phyloP scores from a whole-genome alignment of 2,888 invertebrate genomes.

The Campopleginae sp. region DNA sequence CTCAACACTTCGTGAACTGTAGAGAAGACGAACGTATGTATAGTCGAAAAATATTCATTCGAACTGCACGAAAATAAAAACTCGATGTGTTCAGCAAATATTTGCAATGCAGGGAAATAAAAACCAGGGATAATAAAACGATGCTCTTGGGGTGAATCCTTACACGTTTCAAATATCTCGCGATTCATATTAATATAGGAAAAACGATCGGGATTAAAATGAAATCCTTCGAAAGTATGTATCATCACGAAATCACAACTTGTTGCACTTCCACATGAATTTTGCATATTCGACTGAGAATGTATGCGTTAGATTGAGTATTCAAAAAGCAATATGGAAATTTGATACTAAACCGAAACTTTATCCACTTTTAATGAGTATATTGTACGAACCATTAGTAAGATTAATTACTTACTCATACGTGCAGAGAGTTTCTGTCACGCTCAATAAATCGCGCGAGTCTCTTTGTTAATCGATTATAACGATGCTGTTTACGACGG shows the following conservation, averaged over 20 bases:
- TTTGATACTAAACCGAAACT: not conserved
- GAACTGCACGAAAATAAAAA: not conserved
- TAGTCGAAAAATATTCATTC: not conserved
- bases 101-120: not conserved
- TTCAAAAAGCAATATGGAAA: not conserved
- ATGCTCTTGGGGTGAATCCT: not conserved
- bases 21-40: not conserved
- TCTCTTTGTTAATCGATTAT: constrained; percentile 15
- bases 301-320: not conserved
- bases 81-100: not conserved
- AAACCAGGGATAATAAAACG: not conserved
- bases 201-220: not conserved
- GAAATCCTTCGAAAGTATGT: not conserved
- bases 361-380: not conserved
- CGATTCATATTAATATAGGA: not conserved
- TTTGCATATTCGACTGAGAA: not conserved
- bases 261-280: not conserved
- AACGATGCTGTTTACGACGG: not conserved
- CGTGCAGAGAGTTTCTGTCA: not conserved
- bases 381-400: not conserved
- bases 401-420: not conserved
- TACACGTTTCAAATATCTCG: too few species aligned
- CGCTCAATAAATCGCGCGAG: not conserved
- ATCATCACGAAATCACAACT: not conserved
- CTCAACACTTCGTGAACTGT: not conserved